Conservation (phyloP, 2,888 invertebrate genomes). For the Lypha dubia region DNA sequence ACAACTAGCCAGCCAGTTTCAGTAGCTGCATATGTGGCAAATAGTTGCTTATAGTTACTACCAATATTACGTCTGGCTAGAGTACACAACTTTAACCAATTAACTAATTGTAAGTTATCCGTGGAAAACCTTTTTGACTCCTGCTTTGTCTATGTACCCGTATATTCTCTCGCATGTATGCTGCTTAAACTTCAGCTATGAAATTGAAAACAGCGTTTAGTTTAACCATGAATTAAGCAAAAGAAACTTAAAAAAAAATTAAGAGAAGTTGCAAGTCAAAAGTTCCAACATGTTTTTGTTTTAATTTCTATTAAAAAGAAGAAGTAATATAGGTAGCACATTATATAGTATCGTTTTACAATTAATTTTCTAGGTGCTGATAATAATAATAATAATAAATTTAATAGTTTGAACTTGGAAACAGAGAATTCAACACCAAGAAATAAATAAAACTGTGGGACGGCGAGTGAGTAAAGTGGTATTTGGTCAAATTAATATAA, state of each 20-base stretch:
- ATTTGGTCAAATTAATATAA: background rate
- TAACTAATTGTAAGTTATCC: slow-evolving; percentile 71
- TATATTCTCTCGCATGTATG: background rate
- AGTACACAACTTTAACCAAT: slow-evolving; percentile 56
- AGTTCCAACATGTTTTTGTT: slow-evolving; percentile 27
- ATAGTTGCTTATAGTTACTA: background rate
- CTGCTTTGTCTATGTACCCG: background rate
- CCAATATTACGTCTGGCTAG: slow-evolving; percentile 17
- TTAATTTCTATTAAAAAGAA: background rate
- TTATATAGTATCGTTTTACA: slow-evolving; percentile 60
- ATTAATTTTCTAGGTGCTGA: slow-evolving; percentile 61
- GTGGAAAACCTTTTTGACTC: slow-evolving; percentile 65
- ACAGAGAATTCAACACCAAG: slow-evolving; percentile 39
- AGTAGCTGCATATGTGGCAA: no score
- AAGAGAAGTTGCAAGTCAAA: slow-evolving; percentile 9
- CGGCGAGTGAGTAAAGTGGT: background rate
- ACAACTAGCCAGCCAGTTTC: no score
- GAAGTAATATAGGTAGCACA: slow-evolving; percentile 48
- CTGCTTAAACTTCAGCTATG: slow-evolving; percentile 21
- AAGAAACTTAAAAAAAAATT: slow-evolving; percentile 2
- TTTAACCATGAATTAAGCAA: slow-evolving; percentile 51
- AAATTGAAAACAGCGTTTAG: slow-evolving; percentile 67
- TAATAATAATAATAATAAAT: slow-evolving; percentile 54
- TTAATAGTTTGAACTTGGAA: slow-evolving; percentile 56
- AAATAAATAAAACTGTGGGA: slow-evolving; percentile 30